Evolutionary conservation across 2,888 invertebrate genomes (phyloP), one percentile per base, ranked within the genome.

Genomic region (Protonemura montana): DNA sequence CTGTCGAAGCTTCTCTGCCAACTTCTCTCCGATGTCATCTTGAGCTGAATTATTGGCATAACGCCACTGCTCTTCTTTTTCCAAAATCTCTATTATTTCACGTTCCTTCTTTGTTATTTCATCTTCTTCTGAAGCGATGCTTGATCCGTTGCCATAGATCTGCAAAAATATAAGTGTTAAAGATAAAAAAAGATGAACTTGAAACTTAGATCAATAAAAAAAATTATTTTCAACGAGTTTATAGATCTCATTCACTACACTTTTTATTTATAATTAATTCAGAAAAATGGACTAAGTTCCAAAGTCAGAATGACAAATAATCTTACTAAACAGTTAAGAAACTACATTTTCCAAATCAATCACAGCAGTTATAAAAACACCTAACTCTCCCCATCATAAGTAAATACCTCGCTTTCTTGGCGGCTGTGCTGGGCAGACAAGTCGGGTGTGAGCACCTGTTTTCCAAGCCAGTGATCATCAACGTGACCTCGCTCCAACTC

Each of bases 51-150:
- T 90, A 89, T 90, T 91, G 76, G 91, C 91, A 88, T 92, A 93
- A 87, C 92, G 91, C 90, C 93, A 94, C 91, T 95, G 92, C 91
- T 95, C 92, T 91, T 93, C 92, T 90, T 93, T 93, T 89, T 94
- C 94, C 29, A 94, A 91, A 87, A 93, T 92, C 90, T 94, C 94
- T 87, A 94, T 94, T 85, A 95, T 94, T 90, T 94, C 94, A 80
- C 94, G 91, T 89, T 95, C 94, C 88, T 94, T 94, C 89, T 94
- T 94, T 76, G 92, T 92, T 89, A 94, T 94, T 89, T 96, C 96
- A 89, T 96, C 96, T 90, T 97, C 97, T 90, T 96, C 96, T 7
- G 96, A 96, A 76, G 95, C 95, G 84, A 95, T 93, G 87, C 95
- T 95, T 84, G 94, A 93, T 89, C 94, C 94, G 10, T 95, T 95